A percentile compares a stretch with the other conserved stretches of the same genome.
Conservation (phyloP, 2,113 vertebrate genomes). For the Panurus biarmicus region DNA sequence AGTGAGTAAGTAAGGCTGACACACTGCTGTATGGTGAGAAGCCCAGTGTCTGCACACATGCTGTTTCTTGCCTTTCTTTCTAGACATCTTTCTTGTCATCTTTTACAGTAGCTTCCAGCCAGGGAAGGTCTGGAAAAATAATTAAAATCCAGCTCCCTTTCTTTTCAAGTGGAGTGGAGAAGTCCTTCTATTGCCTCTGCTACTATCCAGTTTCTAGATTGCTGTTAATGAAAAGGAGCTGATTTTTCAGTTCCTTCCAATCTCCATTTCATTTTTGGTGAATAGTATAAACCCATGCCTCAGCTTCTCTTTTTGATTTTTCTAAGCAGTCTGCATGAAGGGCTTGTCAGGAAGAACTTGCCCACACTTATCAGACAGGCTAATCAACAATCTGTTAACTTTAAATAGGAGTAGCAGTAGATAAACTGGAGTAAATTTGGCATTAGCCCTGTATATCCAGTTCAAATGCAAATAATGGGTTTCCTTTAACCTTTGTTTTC, state of each 20-base stretch:
- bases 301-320: background rate
- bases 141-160: background rate
- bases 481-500: conserved; percentile 40
- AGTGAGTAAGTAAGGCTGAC: background rate
- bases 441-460: background rate
- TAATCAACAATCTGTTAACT: background rate
- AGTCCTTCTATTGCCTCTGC: background rate
- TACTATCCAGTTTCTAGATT: background rate
- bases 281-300: background rate
- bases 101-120: background rate
- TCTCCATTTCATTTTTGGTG: background rate
- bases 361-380: background rate
- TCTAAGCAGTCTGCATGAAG: background rate
- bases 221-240: background rate
- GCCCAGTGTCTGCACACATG: background rate
- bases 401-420: background rate
- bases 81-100: background rate
- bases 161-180: background rate
- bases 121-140: background rate
- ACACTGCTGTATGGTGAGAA: background rate
- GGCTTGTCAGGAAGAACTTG: background rate
- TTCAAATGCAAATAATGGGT: background rate
- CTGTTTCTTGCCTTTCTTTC: background rate
- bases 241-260: background rate
- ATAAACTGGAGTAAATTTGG: background rate